These are phyloP conservation scores for Mesembrinibis cayennensis DNA, from an alignment of 2,113 vertebrate genomes.

Conservation along the genomic window DNA sequence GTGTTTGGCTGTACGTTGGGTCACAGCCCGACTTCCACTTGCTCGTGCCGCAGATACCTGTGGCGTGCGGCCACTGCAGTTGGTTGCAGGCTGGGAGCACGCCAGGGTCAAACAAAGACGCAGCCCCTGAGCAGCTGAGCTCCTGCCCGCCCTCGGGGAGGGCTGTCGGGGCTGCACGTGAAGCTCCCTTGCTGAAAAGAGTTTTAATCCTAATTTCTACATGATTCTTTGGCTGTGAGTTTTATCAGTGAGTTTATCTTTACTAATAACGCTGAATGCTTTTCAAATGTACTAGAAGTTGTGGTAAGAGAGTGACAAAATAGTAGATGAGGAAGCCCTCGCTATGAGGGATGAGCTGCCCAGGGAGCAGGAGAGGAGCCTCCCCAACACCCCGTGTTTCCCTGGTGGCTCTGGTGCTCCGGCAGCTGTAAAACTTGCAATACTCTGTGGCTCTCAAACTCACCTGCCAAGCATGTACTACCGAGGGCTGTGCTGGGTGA, in stretches of 20 bases:
- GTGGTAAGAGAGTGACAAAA: not conserved
- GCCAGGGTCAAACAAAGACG: constrained; percentile 29
- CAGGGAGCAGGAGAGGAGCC: not conserved
- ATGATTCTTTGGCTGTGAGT: constrained; percentile 12
- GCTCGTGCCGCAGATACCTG: constrained; percentile 56
- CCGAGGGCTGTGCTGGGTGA: not conserved
- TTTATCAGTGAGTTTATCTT: constrained; percentile 34
- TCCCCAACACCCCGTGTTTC: not conserved
- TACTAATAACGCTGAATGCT: not conserved
- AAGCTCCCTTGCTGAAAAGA: not conserved
- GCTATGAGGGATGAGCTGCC: not conserved
- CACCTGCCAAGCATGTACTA: not conserved
- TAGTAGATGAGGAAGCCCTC: not conserved
- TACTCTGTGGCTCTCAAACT: not conserved
- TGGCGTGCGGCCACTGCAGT: constrained; percentile 32
- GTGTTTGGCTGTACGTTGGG: not conserved
- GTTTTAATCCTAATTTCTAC: not conserved
- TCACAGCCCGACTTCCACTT: constrained; percentile 33
- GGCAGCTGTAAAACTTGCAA: not conserved
- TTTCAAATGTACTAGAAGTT: not conserved
- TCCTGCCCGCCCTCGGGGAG: not conserved
- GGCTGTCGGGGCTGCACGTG: not conserved
- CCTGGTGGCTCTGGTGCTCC: not conserved
- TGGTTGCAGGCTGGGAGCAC: not conserved
- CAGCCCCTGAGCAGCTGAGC: not conserved